Conservation (phyloP, 53 echinoderm and acorn worm genomes). For the Henricia sp. region DNA sequence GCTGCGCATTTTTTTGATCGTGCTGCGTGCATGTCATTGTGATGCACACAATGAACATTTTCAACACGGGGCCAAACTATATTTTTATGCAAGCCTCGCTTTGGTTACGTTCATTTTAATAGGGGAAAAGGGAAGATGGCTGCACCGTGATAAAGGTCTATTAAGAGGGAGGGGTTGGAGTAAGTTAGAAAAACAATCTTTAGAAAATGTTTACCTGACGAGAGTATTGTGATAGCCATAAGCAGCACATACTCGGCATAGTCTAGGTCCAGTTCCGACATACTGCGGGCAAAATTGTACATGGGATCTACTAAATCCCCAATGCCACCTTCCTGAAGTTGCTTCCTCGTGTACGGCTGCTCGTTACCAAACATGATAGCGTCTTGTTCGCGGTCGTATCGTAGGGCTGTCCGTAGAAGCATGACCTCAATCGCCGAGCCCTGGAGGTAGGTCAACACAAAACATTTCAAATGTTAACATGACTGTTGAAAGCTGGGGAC, state of each 20-base stretch:
- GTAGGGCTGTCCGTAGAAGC: constrained; percentile 82
- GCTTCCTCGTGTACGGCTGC: constrained; percentile 95
- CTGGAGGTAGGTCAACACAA: too few species aligned
- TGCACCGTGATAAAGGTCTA: too few species aligned
- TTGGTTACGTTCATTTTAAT: too few species aligned
- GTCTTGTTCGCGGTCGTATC: constrained; percentile 83
- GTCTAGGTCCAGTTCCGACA: constrained; percentile 94
- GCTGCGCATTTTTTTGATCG: too few species aligned
- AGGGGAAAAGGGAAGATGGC: too few species aligned
- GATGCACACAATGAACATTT: too few species aligned
- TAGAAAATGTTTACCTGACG: constrained; percentile 90
- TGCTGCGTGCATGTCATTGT: too few species aligned
- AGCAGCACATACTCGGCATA: constrained; percentile 97
- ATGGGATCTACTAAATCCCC: constrained; percentile 97
- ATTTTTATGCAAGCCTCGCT: too few species aligned
- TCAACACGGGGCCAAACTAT: too few species aligned
- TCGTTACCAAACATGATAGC: constrained; percentile 99
- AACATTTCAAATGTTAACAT: too few species aligned
- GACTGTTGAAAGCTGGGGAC: too few species aligned
- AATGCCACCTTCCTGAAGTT: constrained; percentile 96
- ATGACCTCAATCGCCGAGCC: constrained; percentile 98
- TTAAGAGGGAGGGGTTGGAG: too few species aligned
- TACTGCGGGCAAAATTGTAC: constrained; percentile 96
- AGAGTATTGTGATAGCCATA: constrained; percentile 96
- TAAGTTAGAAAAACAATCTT: background rate